Percentiles rank a stretch among this genome's conserved stretches.
Conservation (phyloP, 92 coral and sea anemone species). For the Palythoa caribaeorum region DNA sequence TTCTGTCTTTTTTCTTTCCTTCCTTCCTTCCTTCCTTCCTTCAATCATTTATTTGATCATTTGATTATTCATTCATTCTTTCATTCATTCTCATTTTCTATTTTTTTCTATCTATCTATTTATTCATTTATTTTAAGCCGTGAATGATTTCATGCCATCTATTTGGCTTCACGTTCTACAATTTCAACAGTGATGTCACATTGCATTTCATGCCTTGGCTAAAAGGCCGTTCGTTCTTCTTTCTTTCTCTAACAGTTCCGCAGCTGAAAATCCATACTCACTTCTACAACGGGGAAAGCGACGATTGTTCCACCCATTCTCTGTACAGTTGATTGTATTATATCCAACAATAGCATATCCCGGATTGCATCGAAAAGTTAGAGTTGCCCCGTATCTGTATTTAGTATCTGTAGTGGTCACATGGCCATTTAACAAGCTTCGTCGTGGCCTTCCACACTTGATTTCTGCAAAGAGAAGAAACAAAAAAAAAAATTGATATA, state of each 20-base stretch:
- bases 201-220: too few species aligned
- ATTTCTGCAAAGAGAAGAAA: conserved; percentile 33
- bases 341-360: conserved; percentile 75
- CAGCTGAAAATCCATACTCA: conserved; percentile 26
- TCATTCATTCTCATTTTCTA: too few species aligned
- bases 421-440: conserved; percentile 54
- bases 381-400: conserved; percentile 69
- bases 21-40: too few species aligned
- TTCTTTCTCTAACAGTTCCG: not conserved
- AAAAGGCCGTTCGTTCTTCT: too few species aligned
- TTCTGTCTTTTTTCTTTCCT: too few species aligned
- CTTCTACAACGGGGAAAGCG: conserved; percentile 76
- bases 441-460: conserved; percentile 29
- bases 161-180: too few species aligned
- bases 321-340: conserved; percentile 73
- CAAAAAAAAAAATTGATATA: not conserved
- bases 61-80: too few species aligned
- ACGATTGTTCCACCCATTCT: conserved; percentile 45
- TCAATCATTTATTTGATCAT: too few species aligned
- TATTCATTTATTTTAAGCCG: too few species aligned
- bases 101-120: too few species aligned
- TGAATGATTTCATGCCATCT: too few species aligned
- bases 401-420: conserved; percentile 74
- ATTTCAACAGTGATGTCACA: too few species aligned
- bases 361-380: conserved; percentile 77